Evolutionary conservation across 92 coral and sea anemone species (phyloP), one percentile per base, ranked within the genome.

Genomic region (Actinostola sp.): DNA sequence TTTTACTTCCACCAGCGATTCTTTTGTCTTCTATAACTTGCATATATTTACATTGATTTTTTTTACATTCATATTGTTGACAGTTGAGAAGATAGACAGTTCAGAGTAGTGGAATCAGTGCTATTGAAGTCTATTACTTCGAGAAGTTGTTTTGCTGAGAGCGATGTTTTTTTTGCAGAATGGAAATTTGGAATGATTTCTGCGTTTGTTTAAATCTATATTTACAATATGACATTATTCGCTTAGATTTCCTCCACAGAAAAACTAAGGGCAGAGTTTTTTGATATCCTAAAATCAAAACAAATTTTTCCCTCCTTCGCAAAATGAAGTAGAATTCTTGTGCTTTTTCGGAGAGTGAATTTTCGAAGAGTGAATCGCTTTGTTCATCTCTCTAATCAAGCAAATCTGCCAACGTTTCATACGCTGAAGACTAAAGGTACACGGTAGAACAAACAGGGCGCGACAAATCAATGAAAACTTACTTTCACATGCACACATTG

Each of bases 141-240:
- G n/a, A n/a, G n/a, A n/a, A n/a, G n/a, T n/a, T n/a, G n/a, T n/a
- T n/a, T n/a, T n/a, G n/a, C 13, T 48, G 3, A 48, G 12, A 48
- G 19, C 13, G 54, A 13, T 48, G 7, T 24, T 53, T 53, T 57
- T 57, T 57, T n/a, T 57, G 63, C 39, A 57, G 39, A 29, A 11
- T 27, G 5, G 4, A 11, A 26, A 8, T 27, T 4, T 24, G 3
- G 3, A n/a, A n/a, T 52, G 27, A n/a, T 4, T n/a, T 24, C 28
- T 24, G 63, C 10, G 24, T 4, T 57, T 57, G 63, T 29, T 36
- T 27, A 57, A 38, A 19, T 57, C 63, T 57, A 57, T 27, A 57
- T 27, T 27, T 27, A 38, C n/a, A 6, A 57, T 11, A 57, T 57
- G 63, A 57, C 63, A 1, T 57, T 23, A 57, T 52, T 11, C 11